Percentiles rank a stretch among this genome's conserved stretches.
These are phyloP conservation scores for Eubasilissa regina DNA, from an alignment of 1,140 invertebrate species.

Conservation along the genomic window DNA sequence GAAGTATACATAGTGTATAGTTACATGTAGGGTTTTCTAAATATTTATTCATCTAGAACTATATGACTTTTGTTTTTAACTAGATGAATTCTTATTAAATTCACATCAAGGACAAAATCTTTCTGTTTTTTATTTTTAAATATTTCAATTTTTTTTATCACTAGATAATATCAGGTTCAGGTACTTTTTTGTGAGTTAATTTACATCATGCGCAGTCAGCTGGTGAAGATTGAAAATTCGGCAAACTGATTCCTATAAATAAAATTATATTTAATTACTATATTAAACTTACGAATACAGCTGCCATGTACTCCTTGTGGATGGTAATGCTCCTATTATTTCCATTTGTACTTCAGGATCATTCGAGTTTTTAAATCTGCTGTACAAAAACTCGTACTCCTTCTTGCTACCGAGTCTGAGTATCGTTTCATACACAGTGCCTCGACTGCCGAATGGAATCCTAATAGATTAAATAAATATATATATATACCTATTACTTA, in stretches of 20 bases:
- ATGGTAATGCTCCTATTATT: slow-evolving; percentile 51
- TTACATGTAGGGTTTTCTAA: too few species aligned
- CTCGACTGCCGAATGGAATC: slow-evolving; percentile 79
- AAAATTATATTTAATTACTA: not conserved
- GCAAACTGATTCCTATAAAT: not conserved
- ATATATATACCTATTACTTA: not conserved
- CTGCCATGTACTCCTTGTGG: slow-evolving; percentile 52
- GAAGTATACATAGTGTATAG: too few species aligned
- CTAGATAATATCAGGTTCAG: too few species aligned
- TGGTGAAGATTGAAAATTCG: too few species aligned
- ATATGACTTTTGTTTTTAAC: too few species aligned
- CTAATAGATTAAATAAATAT: slow-evolving; percentile 65
- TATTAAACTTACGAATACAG: slow-evolving; percentile 55
- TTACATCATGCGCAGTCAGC: too few species aligned
- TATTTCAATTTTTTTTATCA: too few species aligned
- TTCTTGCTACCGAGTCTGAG: slow-evolving; percentile 77
- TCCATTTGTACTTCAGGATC: slow-evolving; percentile 54
- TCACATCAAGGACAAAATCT: too few species aligned
- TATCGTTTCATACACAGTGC: slow-evolving; percentile 80
- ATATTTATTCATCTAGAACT: too few species aligned
- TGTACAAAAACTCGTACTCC: slow-evolving; percentile 86
- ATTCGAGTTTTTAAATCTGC: slow-evolving; percentile 69
- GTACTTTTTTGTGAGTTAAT: too few species aligned
- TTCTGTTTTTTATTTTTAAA: too few species aligned
- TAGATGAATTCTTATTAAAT: too few species aligned